These are phyloP conservation scores for Taenioides sp. DNA, from an alignment of 2,797 vertebrate species.

Conservation along the genomic window DNA sequence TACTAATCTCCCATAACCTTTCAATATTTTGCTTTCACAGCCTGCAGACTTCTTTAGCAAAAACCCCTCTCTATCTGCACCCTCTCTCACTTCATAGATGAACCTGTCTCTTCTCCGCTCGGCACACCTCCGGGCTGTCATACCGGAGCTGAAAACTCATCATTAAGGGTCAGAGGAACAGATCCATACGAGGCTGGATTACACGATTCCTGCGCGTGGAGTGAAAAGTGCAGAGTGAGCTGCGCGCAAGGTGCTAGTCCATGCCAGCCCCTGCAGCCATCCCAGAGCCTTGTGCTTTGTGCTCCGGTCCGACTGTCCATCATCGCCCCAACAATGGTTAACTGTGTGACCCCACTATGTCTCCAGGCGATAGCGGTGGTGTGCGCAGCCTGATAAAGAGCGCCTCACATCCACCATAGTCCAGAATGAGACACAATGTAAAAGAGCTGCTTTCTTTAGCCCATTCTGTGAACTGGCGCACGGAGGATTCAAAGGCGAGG, in stretches of 20 bases:
- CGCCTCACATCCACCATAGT: constrained; percentile 20
- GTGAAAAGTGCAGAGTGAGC: constrained; percentile 23
- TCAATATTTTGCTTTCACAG: not conserved
- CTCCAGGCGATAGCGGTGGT: constrained; percentile 53
- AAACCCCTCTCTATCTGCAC: constrained; percentile 34
- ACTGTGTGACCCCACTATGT: constrained; percentile 72
- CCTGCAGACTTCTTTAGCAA: constrained; percentile 8
- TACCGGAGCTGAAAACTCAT: constrained; percentile 37
- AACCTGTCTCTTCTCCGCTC: constrained; percentile 7
- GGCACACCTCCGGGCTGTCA: constrained; percentile 31
- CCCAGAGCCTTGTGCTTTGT: constrained; percentile 72
- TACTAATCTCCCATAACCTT: not conserved
- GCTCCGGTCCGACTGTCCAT: constrained; percentile 62
- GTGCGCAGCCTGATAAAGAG: constrained; percentile 65
- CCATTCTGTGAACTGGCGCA: constrained; percentile 24
- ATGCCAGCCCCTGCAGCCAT: constrained; percentile 64
- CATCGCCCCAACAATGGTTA: constrained; percentile 72
- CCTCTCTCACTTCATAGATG: constrained; percentile 16
- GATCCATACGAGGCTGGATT: constrained; percentile 38
- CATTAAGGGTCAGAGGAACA: constrained; percentile 43
- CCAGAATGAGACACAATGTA: constrained; percentile 36
- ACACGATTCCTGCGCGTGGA: constrained; percentile 29
- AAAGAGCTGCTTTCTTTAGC: constrained; percentile 21
- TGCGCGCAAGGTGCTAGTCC: constrained; percentile 51
- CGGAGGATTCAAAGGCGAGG: constrained; percentile 17